A percentile compares a stretch with the other conserved stretches of the same genome.
Evolutionary conservation across 37 sponge, comb jelly and placozoan species (phyloP).

Genomic region (Beroe ovata): DNA sequence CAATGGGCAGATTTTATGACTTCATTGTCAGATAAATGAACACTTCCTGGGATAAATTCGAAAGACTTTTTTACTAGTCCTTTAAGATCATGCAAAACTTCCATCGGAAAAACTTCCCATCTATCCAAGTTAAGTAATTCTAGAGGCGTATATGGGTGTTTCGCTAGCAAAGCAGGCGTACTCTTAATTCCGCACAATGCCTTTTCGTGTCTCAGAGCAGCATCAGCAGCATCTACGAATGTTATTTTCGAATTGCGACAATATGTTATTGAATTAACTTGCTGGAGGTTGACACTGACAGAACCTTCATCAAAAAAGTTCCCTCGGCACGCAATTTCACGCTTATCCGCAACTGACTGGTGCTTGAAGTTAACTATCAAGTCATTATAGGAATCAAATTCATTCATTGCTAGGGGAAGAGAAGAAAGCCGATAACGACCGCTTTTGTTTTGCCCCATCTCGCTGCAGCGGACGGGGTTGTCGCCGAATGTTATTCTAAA

Average conservation of each 20-base stretch:
- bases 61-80: not conserved
- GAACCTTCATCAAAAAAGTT: not conserved
- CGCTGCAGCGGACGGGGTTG: not conserved
- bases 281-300: not conserved
- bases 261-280: not conserved
- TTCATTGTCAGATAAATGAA: not conserved
- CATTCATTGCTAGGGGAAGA: not conserved
- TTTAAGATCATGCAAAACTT: not conserved
- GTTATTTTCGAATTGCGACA: not conserved
- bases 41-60: not conserved
- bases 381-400: not conserved
- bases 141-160: not conserved
- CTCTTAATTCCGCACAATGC: not conserved
- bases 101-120: not conserved
- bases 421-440: not conserved
- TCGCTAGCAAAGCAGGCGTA: not conserved
- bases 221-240: not conserved
- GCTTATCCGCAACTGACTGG: not conserved
- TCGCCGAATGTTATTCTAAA: not conserved
- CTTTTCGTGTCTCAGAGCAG: not conserved
- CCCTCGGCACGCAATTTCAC: not conserved
- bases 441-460: not conserved
- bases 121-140: not conserved
- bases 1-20: not conserved
- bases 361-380: not conserved